Conservation (phyloP, 2,888 invertebrate species). For the Nowickia ferox region DNA sequence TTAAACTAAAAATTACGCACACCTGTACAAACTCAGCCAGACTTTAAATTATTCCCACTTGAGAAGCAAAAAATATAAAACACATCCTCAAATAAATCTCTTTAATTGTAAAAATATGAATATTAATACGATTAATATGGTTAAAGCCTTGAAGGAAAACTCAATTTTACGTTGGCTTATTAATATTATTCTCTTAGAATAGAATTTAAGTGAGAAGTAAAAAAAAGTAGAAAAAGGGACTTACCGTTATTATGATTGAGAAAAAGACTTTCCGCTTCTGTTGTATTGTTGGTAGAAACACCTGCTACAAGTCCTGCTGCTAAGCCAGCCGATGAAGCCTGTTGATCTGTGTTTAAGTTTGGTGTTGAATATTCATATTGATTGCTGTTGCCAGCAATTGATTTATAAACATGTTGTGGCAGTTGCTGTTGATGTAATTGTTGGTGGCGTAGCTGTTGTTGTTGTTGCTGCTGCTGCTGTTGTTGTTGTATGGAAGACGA, state of each 20-base stretch:
- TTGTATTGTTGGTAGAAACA: constrained; percentile 69
- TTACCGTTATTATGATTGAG: constrained; percentile 84
- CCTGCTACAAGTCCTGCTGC: constrained; percentile 64
- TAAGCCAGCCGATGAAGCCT: constrained; percentile 62
- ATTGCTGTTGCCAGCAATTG: constrained; percentile 75
- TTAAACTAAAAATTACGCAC: constrained; percentile 39
- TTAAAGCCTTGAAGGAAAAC: not conserved
- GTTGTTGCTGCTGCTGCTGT: constrained; percentile 75
- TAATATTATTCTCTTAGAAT: not conserved
- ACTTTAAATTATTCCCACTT: constrained; percentile 41
- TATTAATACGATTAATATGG: constrained; percentile 32
- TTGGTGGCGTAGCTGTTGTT: constrained; percentile 72
- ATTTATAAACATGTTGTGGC: constrained; percentile 79
- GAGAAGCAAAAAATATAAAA: constrained; percentile 15
- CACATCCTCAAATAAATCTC: constrained; percentile 49
- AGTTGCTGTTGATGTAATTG: constrained; percentile 74
- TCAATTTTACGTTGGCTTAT: too few species aligned
- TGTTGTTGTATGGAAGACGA: constrained; percentile 83
- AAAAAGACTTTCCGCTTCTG: constrained; percentile 88
- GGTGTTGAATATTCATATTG: constrained; percentile 81
- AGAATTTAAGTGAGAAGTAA: not conserved
- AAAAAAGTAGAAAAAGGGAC: constrained; percentile 51
- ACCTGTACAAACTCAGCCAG: constrained; percentile 44
- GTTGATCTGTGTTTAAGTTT: constrained; percentile 68
- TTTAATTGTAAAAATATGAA: constrained; percentile 62